Conservation (phyloP, 2,888 invertebrate species). For the Thelaira solivaga region DNA sequence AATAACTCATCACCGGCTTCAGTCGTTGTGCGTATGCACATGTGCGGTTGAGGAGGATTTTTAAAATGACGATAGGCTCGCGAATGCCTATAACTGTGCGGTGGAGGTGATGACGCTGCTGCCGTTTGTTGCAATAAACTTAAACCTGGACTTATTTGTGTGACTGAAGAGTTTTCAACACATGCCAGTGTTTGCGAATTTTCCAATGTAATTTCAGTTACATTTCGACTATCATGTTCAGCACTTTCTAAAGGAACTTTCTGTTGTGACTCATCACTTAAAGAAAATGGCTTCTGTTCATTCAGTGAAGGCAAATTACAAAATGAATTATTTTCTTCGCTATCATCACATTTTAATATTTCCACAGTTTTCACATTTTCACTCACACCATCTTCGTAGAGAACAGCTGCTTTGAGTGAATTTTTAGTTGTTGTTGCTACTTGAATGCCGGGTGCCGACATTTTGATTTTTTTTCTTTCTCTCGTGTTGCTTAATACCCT, state of each 20-base stretch:
- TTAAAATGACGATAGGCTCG: slow-evolving; percentile 83
- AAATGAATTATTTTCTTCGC: slow-evolving; percentile 23
- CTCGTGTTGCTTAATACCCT: not conserved
- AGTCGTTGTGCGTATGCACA: slow-evolving; percentile 82
- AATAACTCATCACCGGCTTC: slow-evolving; percentile 79
- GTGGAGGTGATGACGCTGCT: slow-evolving; percentile 75
- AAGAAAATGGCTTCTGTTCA: not conserved
- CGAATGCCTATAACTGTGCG: slow-evolving; percentile 80
- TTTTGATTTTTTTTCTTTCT: not conserved
- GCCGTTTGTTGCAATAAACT: slow-evolving; percentile 46
- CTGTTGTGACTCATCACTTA: not conserved
- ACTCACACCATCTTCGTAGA: not conserved
- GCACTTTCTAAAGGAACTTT: slow-evolving; percentile 40
- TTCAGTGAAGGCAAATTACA: slow-evolving; percentile 12
- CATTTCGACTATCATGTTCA: not conserved
- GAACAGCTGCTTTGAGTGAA: not conserved
- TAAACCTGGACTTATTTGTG: slow-evolving; percentile 50
- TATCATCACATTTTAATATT: not conserved
- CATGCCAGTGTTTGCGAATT: not conserved
- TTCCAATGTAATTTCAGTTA: not conserved
- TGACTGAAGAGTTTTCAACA: not conserved
- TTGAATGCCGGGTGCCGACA: slow-evolving; percentile 41
- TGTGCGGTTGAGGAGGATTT: slow-evolving; percentile 86
- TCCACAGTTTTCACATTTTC: not conserved
- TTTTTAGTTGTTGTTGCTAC: slow-evolving; percentile 9